phyloP scores from a whole-genome alignment of 2,888 invertebrate genomes.

The Tenthredo mesomela region DNA sequence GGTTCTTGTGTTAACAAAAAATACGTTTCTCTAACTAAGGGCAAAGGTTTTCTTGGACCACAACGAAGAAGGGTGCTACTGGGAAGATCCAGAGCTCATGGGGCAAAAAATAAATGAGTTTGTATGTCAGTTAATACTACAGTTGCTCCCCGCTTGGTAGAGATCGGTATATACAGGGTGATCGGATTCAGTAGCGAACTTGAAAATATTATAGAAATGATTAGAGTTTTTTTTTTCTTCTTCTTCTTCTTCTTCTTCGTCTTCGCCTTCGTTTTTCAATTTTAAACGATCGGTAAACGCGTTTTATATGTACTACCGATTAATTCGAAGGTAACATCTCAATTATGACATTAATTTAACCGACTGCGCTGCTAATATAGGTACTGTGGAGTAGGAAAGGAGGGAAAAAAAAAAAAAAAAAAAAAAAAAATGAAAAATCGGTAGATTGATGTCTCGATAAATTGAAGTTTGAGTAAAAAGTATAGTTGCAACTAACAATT shows the following conservation, averaged over 20 bases:
- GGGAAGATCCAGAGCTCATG: neutral
- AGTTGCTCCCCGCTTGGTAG: neutral
- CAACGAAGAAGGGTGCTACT: constrained; percentile 58
- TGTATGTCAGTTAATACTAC: constrained; percentile 32
- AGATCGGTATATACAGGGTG: constrained; percentile 16
- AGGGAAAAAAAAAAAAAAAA: neutral
- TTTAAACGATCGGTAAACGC: neutral
- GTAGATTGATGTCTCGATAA: neutral
- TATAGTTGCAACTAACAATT: constrained; percentile 6
- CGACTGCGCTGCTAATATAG: neutral
- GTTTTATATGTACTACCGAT: neutral
- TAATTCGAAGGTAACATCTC: neutral
- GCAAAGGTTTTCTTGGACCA: constrained; percentile 49
- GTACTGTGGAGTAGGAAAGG: neutral
- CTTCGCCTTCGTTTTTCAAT: neutral
- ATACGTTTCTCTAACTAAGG: neutral
- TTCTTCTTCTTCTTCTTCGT: neutral
- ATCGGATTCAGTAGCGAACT: neutral
- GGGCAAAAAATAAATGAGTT: constrained; percentile 58
- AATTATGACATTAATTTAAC: neutral
- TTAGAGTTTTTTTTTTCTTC: neutral
- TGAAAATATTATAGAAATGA: neutral
- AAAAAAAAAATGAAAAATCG: neutral
- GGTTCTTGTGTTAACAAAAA: constrained; percentile 8
- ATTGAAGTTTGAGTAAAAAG: constrained; percentile 10